Percentiles rank a stretch among this genome's conserved stretches.
phyloP scores from a whole-genome alignment of 2,888 invertebrate species.

The Cheilosia vulpina region DNA sequence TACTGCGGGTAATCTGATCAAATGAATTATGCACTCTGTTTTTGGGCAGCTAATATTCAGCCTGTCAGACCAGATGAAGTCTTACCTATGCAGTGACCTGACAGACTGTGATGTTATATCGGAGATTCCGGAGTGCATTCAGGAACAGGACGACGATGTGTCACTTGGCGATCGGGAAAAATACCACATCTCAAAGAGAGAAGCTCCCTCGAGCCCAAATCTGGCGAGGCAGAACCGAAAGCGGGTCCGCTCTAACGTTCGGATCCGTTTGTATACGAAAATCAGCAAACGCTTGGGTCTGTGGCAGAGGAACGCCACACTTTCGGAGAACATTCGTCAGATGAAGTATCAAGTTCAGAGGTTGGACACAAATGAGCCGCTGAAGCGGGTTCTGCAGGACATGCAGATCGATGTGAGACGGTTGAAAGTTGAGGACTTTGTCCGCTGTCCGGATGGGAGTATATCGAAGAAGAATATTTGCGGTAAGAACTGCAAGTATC shows the following conservation, averaged over 20 bases:
- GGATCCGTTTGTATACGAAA: conserved; percentile 76
- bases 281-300: conserved; percentile 77
- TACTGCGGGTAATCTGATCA: too few relatives aligned
- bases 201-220: conserved; percentile 4
- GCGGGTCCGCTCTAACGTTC: conserved; percentile 69
- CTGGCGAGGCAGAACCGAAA: conserved; percentile 29
- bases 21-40: neutral
- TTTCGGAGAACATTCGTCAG: conserved; percentile 77
- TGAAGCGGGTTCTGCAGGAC: conserved; percentile 70
- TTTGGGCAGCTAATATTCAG: conserved; percentile 36
- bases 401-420: conserved; percentile 76
- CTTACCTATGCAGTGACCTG: conserved; percentile 75
- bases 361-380: conserved; percentile 73
- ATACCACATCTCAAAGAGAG: conserved; percentile 62
- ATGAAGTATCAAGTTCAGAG: conserved; percentile 75
- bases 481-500: conserved; percentile 83
- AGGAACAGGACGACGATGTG: conserved; percentile 49
- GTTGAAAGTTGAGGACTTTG: conserved; percentile 76
- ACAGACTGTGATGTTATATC: conserved; percentile 76
- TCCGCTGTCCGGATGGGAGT: conserved; percentile 85
- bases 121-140: conserved; percentile 75
- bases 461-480: conserved; percentile 85
- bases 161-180: conserved; percentile 57
- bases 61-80: conserved; percentile 71
- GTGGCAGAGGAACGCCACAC: conserved; percentile 79